Evolutionary conservation across 2,797 vertebrate genomes (phyloP), one percentile per base, ranked within the genome.

Genomic region (Pipistrellus pipistrellus): DNA sequence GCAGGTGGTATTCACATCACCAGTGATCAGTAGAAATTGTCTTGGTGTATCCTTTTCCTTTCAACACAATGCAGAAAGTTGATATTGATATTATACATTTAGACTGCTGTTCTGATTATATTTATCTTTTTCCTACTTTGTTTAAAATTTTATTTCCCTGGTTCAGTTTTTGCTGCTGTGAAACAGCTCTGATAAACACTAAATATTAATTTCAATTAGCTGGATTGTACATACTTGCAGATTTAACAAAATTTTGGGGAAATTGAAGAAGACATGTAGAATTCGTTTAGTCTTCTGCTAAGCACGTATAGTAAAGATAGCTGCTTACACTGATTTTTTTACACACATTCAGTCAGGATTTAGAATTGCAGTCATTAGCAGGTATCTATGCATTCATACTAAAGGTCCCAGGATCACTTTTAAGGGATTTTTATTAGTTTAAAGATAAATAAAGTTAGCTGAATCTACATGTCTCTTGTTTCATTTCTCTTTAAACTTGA

Each of bases 371-470:
- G 98, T 98, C 98, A 98, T 98, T 98, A 98, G 98, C 99, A 99
- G 99, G 99, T 99, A 99, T 98, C 98, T 98, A 98, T 99, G 98
- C 98, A 98, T 99, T 98, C 98, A 98, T 98, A 99, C 77, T 98
- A 98, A 99, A 98, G 98, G 98, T 99, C 99, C 98, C 98, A 98
- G 98, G 98, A 98, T 98, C 98, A 98, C 96, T 98, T 98, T 98
- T 98, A 98, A 98, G 99, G 99, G 98, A 99, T 99, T 99, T 99
- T 99, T 99, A 99, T 99, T 99, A 99, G 99, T 99, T 99, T 99
- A 98, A 99, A 99, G 99, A 98, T 99, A 99, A 99, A 99, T 99
- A 99, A 99, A 99, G 98, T 99, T 99, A 99, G 99, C 99, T 99
- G 99, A 99, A 99, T 99, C 98, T 98, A 98, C 96, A 96, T 97